A percentile compares a stretch with the other conserved stretches of the same genome.
These are phyloP conservation scores for Elegia similella DNA, from an alignment of 2,888 invertebrate species.

Conservation along the genomic window DNA sequence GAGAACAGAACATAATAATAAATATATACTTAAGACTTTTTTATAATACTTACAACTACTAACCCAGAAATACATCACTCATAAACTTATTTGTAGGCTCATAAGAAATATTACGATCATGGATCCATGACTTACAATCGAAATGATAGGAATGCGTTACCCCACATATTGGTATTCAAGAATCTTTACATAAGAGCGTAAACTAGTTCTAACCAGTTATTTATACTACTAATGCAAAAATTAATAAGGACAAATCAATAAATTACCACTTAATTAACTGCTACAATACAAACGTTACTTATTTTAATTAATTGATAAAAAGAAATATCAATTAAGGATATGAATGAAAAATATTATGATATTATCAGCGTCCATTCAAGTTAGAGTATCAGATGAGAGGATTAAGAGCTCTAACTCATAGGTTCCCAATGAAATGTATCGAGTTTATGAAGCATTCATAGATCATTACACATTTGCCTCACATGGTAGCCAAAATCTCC, in stretches of 20 bases:
- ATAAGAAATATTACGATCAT: too few relatives aligned
- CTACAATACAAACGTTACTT: background rate
- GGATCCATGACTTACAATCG: background rate
- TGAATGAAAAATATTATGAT: background rate
- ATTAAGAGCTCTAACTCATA: too few relatives aligned
- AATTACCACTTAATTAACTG: background rate
- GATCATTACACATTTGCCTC: too few relatives aligned
- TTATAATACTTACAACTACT: background rate
- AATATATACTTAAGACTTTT: too few relatives aligned
- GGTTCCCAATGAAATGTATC: too few relatives aligned
- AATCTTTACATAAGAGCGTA: constrained; percentile 1
- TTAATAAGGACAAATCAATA: background rate
- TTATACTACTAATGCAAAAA: background rate
- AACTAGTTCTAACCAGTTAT: background rate
- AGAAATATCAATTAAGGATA: background rate
- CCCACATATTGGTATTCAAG: background rate
- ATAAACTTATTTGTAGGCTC: too few relatives aligned
- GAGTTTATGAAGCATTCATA: too few relatives aligned
- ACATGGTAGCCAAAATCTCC: too few relatives aligned
- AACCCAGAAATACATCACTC: background rate
- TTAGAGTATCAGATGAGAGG: too few relatives aligned
- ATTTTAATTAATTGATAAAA: background rate
- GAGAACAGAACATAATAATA: too few relatives aligned
- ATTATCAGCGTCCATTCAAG: too few relatives aligned
- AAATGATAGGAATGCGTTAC: background rate